phyloP scores from a whole-genome alignment of 2,797 vertebrate species.

The Hipposideros larvatus region DNA sequence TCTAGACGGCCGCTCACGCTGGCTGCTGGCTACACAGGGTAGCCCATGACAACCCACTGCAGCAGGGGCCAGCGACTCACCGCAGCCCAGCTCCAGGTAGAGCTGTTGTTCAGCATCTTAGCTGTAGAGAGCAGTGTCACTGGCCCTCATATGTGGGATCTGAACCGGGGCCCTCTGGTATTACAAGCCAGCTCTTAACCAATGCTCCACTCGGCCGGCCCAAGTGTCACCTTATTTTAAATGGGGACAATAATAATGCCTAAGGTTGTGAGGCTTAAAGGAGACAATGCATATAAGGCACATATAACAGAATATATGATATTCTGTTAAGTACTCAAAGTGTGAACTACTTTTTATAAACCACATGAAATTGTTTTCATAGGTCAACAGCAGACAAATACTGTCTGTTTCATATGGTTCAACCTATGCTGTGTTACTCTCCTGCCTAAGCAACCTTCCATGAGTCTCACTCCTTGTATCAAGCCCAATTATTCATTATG shows the following conservation, averaged over 20 bases:
- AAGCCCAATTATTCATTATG: neutral
- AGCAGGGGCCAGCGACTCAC: too few relatives aligned
- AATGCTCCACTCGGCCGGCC: too few relatives aligned
- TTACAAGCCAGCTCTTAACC: too few relatives aligned
- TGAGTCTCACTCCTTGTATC: neutral
- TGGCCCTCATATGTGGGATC: too few relatives aligned
- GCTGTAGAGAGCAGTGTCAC: too few relatives aligned
- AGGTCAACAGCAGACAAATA: slow-evolving; percentile 34
- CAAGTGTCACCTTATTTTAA: slow-evolving; percentile 22
- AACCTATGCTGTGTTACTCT: neutral
- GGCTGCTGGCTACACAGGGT: too few relatives aligned
- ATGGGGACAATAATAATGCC: neutral
- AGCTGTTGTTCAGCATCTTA: too few relatives aligned
- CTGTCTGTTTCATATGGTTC: slow-evolving; percentile 30
- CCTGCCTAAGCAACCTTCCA: neutral
- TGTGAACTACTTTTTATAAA: slow-evolving; percentile 27
- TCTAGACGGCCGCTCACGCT: too few relatives aligned
- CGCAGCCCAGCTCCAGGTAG: too few relatives aligned
- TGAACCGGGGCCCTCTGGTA: too few relatives aligned
- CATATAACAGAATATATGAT: neutral
- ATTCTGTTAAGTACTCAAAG: slow-evolving; percentile 8
- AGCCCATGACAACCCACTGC: too few relatives aligned
- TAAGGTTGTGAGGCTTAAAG: slow-evolving; percentile 10
- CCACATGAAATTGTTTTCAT: slow-evolving; percentile 52
- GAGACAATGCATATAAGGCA: slow-evolving; percentile 4